A percentile compares a stretch with the other conserved stretches of the same genome.
Evolutionary conservation across 1,140 invertebrate species (phyloP).

Genomic region (Conus ventricosus): DNA sequence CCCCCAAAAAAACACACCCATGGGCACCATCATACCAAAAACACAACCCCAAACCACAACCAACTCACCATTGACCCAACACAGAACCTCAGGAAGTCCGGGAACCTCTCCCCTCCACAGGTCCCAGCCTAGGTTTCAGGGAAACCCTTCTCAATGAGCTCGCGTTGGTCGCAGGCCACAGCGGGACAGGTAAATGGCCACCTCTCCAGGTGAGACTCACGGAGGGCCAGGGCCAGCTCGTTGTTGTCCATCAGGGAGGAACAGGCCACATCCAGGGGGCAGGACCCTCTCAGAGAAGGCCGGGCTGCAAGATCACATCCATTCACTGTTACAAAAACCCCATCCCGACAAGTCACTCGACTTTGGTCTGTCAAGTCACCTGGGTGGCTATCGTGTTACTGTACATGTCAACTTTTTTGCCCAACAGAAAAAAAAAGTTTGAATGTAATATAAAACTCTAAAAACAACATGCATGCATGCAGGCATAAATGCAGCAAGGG

Average conservation of each 20-base stretch:
- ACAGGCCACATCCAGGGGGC: slow-evolving; percentile 98
- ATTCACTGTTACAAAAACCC: no score
- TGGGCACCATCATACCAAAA: no score
- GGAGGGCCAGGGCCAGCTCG: slow-evolving; percentile 96
- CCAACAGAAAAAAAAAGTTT: no score
- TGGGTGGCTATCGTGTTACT: no score
- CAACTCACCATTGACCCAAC: slow-evolving; percentile 94
- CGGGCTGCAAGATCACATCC: slow-evolving; percentile 76
- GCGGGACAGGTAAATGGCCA: slow-evolving; percentile 95
- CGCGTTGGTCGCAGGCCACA: slow-evolving; percentile 96
- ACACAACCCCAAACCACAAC: not conserved
- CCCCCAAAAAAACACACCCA: no score
- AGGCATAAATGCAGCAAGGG: not conserved
- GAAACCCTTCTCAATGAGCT: slow-evolving; percentile 97
- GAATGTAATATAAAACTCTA: not conserved
- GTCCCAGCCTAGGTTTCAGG: slow-evolving; percentile 99
- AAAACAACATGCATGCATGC: not conserved
- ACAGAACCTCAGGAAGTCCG: slow-evolving; percentile 99
- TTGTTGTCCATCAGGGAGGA: slow-evolving; percentile 99
- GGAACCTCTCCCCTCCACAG: slow-evolving; percentile 98
- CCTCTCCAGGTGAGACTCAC: slow-evolving; percentile 97
- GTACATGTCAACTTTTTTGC: no score
- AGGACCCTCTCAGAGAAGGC: slow-evolving; percentile 96
- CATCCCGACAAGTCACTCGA: no score
- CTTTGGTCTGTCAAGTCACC: no score